Conservation (phyloP, 2,113 vertebrate genomes). For the Enhydra lutris region DNA sequence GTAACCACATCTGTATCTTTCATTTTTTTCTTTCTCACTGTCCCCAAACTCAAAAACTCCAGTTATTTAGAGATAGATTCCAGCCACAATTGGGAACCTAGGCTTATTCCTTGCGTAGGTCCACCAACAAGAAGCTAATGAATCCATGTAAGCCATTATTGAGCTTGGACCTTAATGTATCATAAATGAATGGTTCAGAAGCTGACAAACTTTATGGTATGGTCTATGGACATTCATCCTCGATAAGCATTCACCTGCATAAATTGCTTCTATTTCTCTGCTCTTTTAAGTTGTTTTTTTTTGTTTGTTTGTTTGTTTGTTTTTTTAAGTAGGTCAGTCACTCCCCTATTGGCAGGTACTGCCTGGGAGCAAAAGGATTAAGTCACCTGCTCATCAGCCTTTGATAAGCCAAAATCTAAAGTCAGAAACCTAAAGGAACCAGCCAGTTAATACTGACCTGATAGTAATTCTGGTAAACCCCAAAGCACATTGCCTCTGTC, state of each 20-base stretch:
- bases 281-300: neutral
- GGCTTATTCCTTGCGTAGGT: neutral
- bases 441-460: neutral
- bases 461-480: neutral
- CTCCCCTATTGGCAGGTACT: neutral
- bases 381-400: neutral
- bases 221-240: neutral
- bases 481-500: neutral
- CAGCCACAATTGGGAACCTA: neutral
- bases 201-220: neutral
- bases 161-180: neutral
- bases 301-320: neutral
- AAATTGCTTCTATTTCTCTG: neutral
- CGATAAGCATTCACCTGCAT: neutral
- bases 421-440: neutral
- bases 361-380: neutral
- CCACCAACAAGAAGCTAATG: neutral
- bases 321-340: neutral
- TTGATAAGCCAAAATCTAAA: neutral
- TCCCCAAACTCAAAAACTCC: neutral
- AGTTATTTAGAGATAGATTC: neutral
- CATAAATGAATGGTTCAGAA: neutral
- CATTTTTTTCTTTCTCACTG: neutral
- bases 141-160: neutral
- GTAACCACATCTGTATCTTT: neutral